phyloP scores from a whole-genome alignment of 2,797 vertebrate genomes.

The Phataginus tricuspis region DNA sequence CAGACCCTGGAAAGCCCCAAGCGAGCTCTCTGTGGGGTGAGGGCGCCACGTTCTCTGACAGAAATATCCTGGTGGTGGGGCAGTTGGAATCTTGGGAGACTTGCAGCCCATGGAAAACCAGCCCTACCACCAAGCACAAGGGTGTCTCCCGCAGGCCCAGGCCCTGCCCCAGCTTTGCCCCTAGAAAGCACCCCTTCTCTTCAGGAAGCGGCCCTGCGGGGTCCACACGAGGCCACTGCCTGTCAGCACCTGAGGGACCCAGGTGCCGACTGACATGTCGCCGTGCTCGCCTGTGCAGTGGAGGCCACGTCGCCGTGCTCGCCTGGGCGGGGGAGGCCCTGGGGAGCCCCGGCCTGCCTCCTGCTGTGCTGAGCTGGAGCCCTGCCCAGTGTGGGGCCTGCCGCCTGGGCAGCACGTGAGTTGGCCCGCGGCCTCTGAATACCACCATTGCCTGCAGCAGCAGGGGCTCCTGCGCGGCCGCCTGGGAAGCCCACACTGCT shows the following conservation, averaged over 20 bases:
- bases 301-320: too few relatives aligned
- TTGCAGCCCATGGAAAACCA: neutral
- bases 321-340: too few relatives aligned
- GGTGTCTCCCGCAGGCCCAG: too few relatives aligned
- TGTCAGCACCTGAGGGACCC: accelerated
- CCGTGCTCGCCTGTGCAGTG: too few relatives aligned
- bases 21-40: neutral
- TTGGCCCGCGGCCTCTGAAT: too few relatives aligned
- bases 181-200: accelerated
- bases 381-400: neutral
- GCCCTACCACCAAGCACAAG: neutral
- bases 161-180: neutral
- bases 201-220: neutral
- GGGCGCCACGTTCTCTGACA: constrained; percentile 66
- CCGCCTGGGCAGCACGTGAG: neutral
- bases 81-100: constrained; percentile 66
- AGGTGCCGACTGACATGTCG: neutral
- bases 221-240: accelerated
- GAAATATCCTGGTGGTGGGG: constrained; percentile 57
- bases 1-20: neutral
- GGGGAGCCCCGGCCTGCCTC: too few relatives aligned
- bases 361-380: neutral
- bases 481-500: too few relatives aligned
- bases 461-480: too few relatives aligned
- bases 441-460: too few relatives aligned